Evolutionary conservation across 2,888 invertebrate genomes (phyloP), one percentile per base, ranked within the genome.

Genomic region (Rotaria socialis): DNA sequence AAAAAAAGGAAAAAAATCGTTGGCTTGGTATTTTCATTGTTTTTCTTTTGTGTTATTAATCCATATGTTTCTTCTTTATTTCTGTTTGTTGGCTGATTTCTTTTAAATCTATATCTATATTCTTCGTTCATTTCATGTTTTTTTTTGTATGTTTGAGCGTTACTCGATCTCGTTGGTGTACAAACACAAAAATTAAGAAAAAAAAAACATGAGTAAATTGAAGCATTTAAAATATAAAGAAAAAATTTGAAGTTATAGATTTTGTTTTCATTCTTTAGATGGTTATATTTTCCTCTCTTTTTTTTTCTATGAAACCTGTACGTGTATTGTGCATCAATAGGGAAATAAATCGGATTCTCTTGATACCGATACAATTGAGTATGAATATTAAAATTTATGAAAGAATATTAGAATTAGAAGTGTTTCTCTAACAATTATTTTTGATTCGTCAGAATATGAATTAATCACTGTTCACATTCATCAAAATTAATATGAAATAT

Each of bases 101-200:
- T 67, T 67, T 67, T 67, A 67, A 67, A 67, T 67, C 67, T 67
- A 35, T 67, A 35, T 67, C 27, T 27, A 35, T 67, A 67, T 35
- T 14, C 27, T 67, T 67, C 67, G 35, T 67, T 67, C 11, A 35
- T 35, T 67, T 35, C 6, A 35, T 67, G 6, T 3, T 60, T 67
- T 35, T 67, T 41, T 19, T 67, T 67, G 67, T 67, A 35, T 27
- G 8, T 67, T 6, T 19, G 27, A 5, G 35, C 67, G 67, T 67
- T 67, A 67, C 14, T 67, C 35, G 35, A 67, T 67, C 67, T 67
- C 35, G 67, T 67, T 67, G 67, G 67, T 67, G 35, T 35, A 67
- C 35, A 67, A 67, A 67, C 67, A 67, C 67, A 35, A 41, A 67
- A 67, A 67, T 16, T 52, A 16, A 16, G 4, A 16, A 35, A 67